These are phyloP conservation scores for Hapalemur alaotrensis DNA, from an alignment of 2,797 vertebrate genomes.

Conservation along the genomic window DNA sequence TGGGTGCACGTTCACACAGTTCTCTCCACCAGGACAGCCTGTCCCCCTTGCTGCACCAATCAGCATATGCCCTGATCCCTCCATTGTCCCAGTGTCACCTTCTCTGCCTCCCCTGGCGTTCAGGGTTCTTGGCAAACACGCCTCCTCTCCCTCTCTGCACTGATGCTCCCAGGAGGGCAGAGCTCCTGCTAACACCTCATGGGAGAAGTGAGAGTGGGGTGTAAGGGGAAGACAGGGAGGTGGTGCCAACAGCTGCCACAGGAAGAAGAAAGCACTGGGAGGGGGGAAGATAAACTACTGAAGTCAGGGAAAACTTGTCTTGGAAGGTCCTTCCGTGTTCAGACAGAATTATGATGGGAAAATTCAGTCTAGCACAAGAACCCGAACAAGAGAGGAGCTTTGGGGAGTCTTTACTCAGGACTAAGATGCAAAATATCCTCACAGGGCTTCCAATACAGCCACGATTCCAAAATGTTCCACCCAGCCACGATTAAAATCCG, in stretches of 20 bases:
- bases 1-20: background rate
- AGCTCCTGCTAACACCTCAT: background rate
- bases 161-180: background rate
- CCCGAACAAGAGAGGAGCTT: background rate
- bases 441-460: background rate
- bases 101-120: background rate
- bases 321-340: background rate
- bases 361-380: background rate
- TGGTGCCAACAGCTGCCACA: background rate
- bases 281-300: background rate
- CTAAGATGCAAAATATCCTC: background rate
- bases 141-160: background rate
- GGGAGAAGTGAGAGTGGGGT: background rate
- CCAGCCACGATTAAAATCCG: constrained; percentile 36
- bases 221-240: too few relatives aligned
- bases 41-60: too few relatives aligned
- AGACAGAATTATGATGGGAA: constrained; percentile 11
- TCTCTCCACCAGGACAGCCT: background rate
- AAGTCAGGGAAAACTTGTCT: background rate
- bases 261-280: background rate
- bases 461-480: background rate
- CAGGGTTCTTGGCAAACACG: background rate
- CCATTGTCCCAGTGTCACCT: background rate
- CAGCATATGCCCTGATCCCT: background rate
- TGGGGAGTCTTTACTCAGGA: background rate